Percentiles rank a stretch among this genome's conserved stretches.
These are phyloP conservation scores for Linnaemya tessellans DNA, from an alignment of 2,888 invertebrate species.

Conservation along the genomic window DNA sequence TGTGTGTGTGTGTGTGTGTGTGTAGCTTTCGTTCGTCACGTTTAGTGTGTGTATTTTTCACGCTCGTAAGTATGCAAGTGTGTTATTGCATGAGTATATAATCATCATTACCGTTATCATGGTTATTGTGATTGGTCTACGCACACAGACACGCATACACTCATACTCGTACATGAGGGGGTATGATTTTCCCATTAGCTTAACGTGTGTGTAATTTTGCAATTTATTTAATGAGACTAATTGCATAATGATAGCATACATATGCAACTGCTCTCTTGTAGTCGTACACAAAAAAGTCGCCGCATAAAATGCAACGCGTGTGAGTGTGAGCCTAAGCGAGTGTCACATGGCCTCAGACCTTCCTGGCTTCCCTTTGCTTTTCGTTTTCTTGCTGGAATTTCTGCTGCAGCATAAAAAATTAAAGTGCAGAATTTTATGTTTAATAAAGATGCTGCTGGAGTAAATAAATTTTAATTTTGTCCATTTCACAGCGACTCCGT, in stretches of 20 bases:
- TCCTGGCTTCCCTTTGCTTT: not conserved
- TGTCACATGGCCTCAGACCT: constrained; percentile 2
- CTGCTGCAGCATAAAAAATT: not conserved
- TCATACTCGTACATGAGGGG: constrained; percentile 24
- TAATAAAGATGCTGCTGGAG: constrained; percentile 17
- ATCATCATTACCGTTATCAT: constrained; percentile 63
- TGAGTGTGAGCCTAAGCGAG: not conserved
- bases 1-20: constrained; percentile 7
- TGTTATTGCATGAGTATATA: constrained; percentile 37
- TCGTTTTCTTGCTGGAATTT: not conserved
- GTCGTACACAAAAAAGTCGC: not conserved
- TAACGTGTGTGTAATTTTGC: constrained; percentile 69
- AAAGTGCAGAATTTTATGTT: not conserved
- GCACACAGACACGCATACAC: not conserved
- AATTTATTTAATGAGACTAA: constrained; percentile 72
- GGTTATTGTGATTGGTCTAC: constrained; percentile 66
- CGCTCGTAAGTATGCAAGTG: not conserved
- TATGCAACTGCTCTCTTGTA: constrained; percentile 17
- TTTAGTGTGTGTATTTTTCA: constrained; percentile 39
- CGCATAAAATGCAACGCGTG: not conserved
- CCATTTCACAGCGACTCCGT: not conserved
- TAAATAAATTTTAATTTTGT: constrained; percentile 21
- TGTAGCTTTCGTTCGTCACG: constrained; percentile 48
- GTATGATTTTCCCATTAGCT: constrained; percentile 69
- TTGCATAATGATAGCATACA: constrained; percentile 69